Percentiles rank a stretch among this genome's conserved stretches.
These are phyloP conservation scores for Malurus elegans DNA, from an alignment of 2,113 vertebrate genomes.

Conservation along the genomic window DNA sequence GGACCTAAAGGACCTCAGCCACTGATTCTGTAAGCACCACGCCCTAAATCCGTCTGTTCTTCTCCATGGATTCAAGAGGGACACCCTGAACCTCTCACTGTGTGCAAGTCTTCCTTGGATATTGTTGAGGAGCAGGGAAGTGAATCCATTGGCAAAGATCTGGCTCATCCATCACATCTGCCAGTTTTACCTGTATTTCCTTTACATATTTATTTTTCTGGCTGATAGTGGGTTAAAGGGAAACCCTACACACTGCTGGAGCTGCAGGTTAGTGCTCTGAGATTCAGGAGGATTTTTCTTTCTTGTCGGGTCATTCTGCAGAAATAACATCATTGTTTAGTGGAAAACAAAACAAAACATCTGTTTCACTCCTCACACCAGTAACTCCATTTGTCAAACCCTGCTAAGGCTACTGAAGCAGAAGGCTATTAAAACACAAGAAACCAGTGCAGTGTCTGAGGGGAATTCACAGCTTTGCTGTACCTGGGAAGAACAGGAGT, in stretches of 20 bases:
- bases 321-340: conserved; percentile 4
- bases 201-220: neutral
- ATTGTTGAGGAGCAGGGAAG: neutral
- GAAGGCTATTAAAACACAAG: neutral
- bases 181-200: neutral
- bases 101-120: accelerated
- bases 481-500: conserved; percentile 47
- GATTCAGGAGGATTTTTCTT: neutral
- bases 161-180: neutral
- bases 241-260: neutral
- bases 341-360: conserved; percentile 24
- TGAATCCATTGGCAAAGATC: neutral
- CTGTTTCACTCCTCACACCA: conserved; percentile 24
- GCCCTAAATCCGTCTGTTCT: neutral
- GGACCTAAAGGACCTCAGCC: neutral
- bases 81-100: neutral
- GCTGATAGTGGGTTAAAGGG: neutral
- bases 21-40: neutral
- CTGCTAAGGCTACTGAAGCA: conserved; percentile 17
- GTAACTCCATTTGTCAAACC: neutral
- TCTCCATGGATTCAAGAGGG: neutral
- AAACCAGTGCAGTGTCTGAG: neutral
- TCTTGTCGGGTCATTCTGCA: neutral
- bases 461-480: neutral
- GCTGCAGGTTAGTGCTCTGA: neutral